These are phyloP conservation scores for Hystrix cristata DNA, from an alignment of 2,113 vertebrate species.

Conservation along the genomic window DNA sequence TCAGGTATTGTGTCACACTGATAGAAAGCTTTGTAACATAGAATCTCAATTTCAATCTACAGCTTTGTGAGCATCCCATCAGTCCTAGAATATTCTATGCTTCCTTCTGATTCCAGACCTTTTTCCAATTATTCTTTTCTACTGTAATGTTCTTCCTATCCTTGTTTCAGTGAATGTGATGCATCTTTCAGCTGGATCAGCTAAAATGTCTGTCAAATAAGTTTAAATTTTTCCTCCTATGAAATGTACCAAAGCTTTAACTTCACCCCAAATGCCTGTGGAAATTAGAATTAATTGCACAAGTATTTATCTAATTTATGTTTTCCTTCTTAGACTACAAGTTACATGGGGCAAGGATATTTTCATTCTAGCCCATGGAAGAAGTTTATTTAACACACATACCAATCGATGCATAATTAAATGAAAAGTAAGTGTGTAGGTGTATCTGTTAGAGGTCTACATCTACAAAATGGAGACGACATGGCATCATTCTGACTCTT, in stretches of 20 bases:
- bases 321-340: not conserved
- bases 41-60: not conserved
- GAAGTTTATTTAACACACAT: not conserved
- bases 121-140: not conserved
- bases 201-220: not conserved
- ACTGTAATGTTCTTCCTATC: not conserved
- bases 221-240: not conserved
- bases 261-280: not conserved
- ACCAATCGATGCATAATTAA: not conserved
- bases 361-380: not conserved
- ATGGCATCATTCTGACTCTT: not conserved
- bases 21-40: not conserved
- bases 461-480: not conserved
- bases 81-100: not conserved
- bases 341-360: not conserved
- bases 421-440: not conserved
- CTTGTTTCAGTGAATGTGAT: not conserved
- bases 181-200: not conserved
- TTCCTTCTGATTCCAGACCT: not conserved
- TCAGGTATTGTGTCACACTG: not conserved
- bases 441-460: not conserved
- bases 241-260: not conserved
- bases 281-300: not conserved
- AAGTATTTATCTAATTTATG: not conserved
- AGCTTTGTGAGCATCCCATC: not conserved